Conservation (phyloP, 2,888 invertebrate species). For the Petrolisthes manimaculis region DNA sequence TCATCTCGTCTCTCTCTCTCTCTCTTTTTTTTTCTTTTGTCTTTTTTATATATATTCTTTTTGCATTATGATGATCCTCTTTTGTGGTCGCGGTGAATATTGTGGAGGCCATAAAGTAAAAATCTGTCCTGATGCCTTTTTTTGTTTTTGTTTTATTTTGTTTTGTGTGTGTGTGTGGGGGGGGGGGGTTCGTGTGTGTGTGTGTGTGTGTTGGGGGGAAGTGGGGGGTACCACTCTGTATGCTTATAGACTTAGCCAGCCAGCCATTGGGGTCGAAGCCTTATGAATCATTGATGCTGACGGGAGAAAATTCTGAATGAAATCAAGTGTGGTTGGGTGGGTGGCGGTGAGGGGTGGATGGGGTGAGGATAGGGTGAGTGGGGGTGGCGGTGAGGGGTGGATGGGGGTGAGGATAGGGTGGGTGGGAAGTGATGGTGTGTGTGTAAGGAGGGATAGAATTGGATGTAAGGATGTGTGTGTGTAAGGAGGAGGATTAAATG, state of each 20-base stretch:
- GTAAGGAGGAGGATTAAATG: too few species aligned
- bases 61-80: slow-evolving; percentile 19
- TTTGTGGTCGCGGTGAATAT: slow-evolving; percentile 11
- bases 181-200: not conserved
- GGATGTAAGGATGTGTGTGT: too few species aligned
- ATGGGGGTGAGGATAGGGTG: not conserved
- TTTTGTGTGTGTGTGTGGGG: too few species aligned
- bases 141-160: too few species aligned
- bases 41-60: too few species aligned
- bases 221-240: not conserved
- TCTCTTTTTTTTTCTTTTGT: not conserved
- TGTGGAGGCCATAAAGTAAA: slow-evolving; percentile 4
- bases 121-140: too few species aligned
- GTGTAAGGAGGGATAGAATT: too few species aligned
- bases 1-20: not conserved
- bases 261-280: slow-evolving; percentile 25
- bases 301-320: slow-evolving; percentile 44
- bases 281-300: slow-evolving; percentile 56
- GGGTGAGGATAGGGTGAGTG: not conserved
- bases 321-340: slow-evolving; percentile 54
- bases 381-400: not conserved
- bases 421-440: not conserved
- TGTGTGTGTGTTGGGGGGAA: not conserved
- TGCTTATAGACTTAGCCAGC: too few species aligned
- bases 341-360: not conserved